Evolutionary conservation across 2,797 vertebrate species (phyloP), one percentile per base, ranked within the genome.

Genomic region (Cyprinodon diabolis): DNA sequence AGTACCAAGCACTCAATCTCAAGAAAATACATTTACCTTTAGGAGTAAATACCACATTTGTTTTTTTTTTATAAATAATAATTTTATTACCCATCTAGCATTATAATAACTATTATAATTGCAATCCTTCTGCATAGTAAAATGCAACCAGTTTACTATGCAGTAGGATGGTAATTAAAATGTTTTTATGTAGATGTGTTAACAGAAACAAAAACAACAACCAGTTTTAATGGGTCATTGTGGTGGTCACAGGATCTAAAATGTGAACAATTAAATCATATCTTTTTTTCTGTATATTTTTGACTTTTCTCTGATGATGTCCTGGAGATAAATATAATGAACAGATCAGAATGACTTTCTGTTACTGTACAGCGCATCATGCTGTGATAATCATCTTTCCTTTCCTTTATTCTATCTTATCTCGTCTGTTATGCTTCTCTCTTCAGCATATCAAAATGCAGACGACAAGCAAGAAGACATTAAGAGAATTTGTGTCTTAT

Each of bases 361-460:
- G 72, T 84, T 81, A 77, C 57, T 51, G 75, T 74, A 72, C 76
- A 69, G 76, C 73, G 68, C 83, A 86, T 78, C 78, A 85, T 17
- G 77, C 47, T 10, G 49, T 19, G 74, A 72, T 88, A 86, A 88
- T 90, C 81, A 79, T 73, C 77, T 68, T 74, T 72, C 58, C 74
- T 68, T 79, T 72, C 71, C 81, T 76, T 84, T 51, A 66, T 83
- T 87, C 76, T 56, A 78, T 85, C 81, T 76, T 69, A 75, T 83
- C 84, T 86, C 75, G 79, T 90, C 84, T 69, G 73, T 81, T 76
- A 60, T 82, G 66, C 77, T 79, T 52, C 69, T 77, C 74, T 83
- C 67, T 51, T 75, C 63, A 67, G 66, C 69, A 43, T 73, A 88
- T 88, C 81, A 77, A 84, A 82, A 88, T 74, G 55, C 82, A 81